Conservation (phyloP, 2,797 vertebrate species). For the Poecilia picta region DNA sequence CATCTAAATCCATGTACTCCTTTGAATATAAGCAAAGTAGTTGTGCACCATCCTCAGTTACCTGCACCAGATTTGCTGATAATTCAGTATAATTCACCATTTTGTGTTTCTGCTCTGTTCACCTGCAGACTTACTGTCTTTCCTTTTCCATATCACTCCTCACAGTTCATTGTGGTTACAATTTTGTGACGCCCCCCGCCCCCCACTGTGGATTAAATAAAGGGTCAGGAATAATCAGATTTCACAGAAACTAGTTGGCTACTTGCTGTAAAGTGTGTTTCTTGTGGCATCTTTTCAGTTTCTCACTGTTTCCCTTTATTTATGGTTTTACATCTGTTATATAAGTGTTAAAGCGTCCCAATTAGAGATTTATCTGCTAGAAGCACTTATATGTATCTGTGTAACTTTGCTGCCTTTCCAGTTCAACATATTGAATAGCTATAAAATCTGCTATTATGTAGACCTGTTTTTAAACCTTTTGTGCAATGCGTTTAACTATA, state of each 20-base stretch:
- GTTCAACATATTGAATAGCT: too few relatives aligned
- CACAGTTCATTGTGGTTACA: background rate
- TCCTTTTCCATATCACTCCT: background rate
- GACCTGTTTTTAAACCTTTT: background rate
- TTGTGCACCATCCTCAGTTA: background rate
- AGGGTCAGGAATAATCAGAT: background rate
- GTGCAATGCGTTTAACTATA: background rate
- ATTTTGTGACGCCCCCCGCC: background rate
- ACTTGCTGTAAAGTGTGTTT: background rate
- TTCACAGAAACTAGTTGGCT: background rate
- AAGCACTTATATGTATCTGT: background rate
- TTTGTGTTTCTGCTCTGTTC: background rate
- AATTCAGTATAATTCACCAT: background rate
- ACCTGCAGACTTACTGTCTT: background rate
- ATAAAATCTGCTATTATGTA: background rate
- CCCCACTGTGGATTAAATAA: background rate
- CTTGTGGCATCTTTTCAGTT: background rate
- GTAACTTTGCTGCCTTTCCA: background rate
- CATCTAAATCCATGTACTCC: background rate
- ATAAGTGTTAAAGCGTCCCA: background rate
- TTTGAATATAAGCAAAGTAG: background rate
- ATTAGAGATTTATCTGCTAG: background rate
- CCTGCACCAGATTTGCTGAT: background rate
- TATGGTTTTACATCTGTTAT: background rate
- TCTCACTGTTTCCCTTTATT: background rate